Percentiles rank a stretch among this genome's conserved stretches.
phyloP scores from a whole-genome alignment of 1,140 invertebrate species.

The Drosophila prosaltans region DNA sequence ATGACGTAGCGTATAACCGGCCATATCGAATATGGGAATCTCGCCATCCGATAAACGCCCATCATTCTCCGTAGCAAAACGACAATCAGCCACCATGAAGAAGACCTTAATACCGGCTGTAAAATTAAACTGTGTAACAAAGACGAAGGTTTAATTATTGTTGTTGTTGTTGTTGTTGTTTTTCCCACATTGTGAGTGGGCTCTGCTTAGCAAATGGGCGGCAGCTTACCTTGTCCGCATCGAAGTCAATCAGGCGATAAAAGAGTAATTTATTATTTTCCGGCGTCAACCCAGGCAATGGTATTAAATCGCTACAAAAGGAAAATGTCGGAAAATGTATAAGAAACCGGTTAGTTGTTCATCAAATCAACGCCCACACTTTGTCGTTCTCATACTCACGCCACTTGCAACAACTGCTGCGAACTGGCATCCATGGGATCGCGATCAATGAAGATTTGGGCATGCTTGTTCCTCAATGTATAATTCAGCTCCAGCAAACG shows the following conservation, averaged over 20 bases:
- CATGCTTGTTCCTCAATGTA: constrained; percentile 85
- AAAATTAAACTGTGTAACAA: constrained; percentile 86
- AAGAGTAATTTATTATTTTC: constrained; percentile 86
- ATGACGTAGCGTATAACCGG: constrained; percentile 86
- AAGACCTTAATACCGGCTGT: constrained; percentile 88
- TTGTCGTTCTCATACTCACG: constrained; percentile 82
- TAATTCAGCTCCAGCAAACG: constrained; percentile 87
- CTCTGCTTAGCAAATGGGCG: background rate
- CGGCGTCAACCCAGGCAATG: constrained; percentile 85
- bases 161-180: background rate
- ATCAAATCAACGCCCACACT: background rate
- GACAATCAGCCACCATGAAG: constrained; percentile 88
- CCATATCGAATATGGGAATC: constrained; percentile 88
- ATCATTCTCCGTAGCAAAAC: constrained; percentile 83
- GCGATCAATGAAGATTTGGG: constrained; percentile 87
- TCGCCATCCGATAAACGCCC: constrained; percentile 84
- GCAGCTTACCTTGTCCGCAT: constrained; percentile 84
- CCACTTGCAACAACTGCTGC: constrained; percentile 85
- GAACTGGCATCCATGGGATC: constrained; percentile 86
- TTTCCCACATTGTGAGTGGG: too few species aligned
- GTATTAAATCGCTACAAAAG: constrained; percentile 83
- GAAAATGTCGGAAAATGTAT: constrained; percentile 4
- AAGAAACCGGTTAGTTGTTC: constrained; percentile 34
- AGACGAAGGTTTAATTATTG: background rate
- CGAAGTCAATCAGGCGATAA: constrained; percentile 86